Conservation (phyloP, 2,797 vertebrate genomes). For the Melanotaenia trifasciata region DNA sequence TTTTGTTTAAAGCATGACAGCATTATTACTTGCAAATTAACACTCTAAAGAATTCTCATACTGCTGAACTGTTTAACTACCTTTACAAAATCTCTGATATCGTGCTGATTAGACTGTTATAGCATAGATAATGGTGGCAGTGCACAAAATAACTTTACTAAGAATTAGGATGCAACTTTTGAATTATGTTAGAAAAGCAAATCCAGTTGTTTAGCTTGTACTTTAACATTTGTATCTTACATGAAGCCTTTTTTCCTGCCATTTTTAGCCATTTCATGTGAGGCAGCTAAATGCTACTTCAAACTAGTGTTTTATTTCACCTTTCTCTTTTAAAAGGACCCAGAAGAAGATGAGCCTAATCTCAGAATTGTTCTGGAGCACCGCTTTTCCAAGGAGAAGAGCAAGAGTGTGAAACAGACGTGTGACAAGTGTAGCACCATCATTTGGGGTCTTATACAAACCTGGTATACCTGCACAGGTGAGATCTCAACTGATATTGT, state of each 20-base stretch:
- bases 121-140: background rate
- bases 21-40: no score
- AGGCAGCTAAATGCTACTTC: slow-evolving; percentile 9
- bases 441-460: slow-evolving; percentile 98
- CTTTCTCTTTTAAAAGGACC: slow-evolving; percentile 83
- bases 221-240: background rate
- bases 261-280: slow-evolving; percentile 5
- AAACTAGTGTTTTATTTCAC: background rate
- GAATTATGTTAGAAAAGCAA: background rate
- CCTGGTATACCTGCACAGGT: slow-evolving; percentile 99
- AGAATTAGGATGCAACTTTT: background rate
- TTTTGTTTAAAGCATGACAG: no score
- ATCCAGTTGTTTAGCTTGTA: slow-evolving; percentile 1
- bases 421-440: slow-evolving; percentile 96
- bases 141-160: background rate
- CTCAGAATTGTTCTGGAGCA: slow-evolving; percentile 91
- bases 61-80: background rate
- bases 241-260: background rate
- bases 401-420: slow-evolving; percentile 96
- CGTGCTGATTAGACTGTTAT: background rate
- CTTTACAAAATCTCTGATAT: slow-evolving; percentile 1
- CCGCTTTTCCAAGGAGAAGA: slow-evolving; percentile 97
- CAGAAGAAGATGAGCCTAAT: slow-evolving; percentile 94
- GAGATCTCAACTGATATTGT: slow-evolving; percentile 12
- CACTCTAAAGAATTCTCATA: no score